Evolutionary conservation across 2,113 vertebrate species (phyloP), one percentile per base, ranked within the genome.

Genomic region (Himantopus leucocephalus): DNA sequence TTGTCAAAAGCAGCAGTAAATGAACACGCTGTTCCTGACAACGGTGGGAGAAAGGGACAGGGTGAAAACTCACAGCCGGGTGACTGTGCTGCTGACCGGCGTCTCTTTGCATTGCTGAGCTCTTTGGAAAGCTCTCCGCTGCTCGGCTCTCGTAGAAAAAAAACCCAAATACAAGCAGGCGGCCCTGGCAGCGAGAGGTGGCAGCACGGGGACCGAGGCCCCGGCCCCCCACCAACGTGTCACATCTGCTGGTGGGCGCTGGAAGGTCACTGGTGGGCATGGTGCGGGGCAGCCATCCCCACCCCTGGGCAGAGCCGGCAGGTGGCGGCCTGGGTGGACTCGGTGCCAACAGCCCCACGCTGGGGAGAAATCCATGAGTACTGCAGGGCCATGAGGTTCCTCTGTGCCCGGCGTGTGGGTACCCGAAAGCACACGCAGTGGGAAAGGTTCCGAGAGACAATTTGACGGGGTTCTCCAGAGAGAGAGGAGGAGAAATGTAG

Each of bases 381-480:
- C 53, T 16, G 41, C 7, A 1, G 34, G 27, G 13, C 55, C 5
- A 3, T 0, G n/a, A 26, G 3, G 2, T 12, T 34, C 55, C 59
- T 6, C 53, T 6, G 34, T 10, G 30, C 10, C 66, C 18, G 1
- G 1, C 22, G 10, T 4, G 50, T 6, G 41, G 7, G 8, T 5
- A 5, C 17, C 2, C 2, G 8, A 9, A 7, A 34, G 30, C 8
- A 10, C 41, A 4, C 1, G 2, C 35, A 0, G 35, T 2, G 41
- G 32, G 29, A 58, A 66, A 30, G 67, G 63, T 3, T 5, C 47
- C 9, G 52, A 35, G 34, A 23, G 16, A 22, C 21, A 43, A 9
- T 7, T 5, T 17, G 21, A 4, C 41, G 21, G 34, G 24, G 23
- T 20, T 64, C 35, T 68, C 5, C 21, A 14, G 52, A 13, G 34